phyloP scores from a whole-genome alignment of 1,140 invertebrate species.

The Sycophila sp. region DNA sequence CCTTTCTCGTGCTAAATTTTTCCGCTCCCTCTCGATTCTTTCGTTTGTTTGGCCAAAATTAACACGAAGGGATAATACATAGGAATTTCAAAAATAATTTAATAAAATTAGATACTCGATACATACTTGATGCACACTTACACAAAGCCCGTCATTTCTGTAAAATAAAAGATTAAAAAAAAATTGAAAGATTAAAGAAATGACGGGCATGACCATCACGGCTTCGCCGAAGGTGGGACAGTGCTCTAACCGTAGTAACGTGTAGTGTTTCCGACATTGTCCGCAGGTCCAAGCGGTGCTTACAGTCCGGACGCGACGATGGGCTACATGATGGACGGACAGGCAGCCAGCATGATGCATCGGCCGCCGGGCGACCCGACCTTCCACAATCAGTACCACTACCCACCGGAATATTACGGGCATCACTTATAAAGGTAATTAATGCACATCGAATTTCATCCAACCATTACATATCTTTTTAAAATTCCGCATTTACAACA shows the following conservation, averaged over 20 bases:
- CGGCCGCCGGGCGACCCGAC: constrained; percentile 88
- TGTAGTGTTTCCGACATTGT: constrained; percentile 85
- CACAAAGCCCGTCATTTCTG: constrained; percentile 12
- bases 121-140: background rate
- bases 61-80: no score
- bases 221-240: constrained; percentile 58
- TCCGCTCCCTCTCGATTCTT: background rate
- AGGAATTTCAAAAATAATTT: no score
- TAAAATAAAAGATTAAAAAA: background rate
- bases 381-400: constrained; percentile 93
- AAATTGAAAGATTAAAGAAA: background rate
- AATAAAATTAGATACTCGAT: no score
- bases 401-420: constrained; percentile 89
- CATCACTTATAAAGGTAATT: constrained; percentile 81
- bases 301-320: constrained; percentile 94
- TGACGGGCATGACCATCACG: constrained; percentile 57
- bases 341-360: constrained; percentile 92
- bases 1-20: constrained; percentile 33
- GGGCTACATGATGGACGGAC: constrained; percentile 97
- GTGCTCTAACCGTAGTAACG: constrained; percentile 68
- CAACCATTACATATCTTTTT: no score
- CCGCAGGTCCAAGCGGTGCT: constrained; percentile 90
- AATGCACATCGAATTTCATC: no score
- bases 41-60: no score
- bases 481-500: no score